Conservation (phyloP, 2,888 invertebrate genomes). For the Eupelmus urozonus region DNA sequence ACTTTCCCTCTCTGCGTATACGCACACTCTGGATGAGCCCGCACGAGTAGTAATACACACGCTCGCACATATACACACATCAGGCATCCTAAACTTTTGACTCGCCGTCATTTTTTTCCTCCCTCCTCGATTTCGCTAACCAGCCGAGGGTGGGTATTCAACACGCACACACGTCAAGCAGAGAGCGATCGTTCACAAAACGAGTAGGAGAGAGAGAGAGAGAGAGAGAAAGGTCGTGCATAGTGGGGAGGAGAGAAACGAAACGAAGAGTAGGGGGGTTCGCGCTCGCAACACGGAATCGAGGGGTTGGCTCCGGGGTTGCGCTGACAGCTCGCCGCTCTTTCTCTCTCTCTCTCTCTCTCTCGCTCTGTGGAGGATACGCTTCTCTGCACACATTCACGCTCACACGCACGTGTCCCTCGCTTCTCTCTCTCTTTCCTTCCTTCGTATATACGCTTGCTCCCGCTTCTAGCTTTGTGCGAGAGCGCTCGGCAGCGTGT, state of each 20-base stretch:
- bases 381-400: slow-evolving; percentile 75
- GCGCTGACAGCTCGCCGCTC: slow-evolving; percentile 77
- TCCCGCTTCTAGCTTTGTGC: slow-evolving; percentile 61
- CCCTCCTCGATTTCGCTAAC: slow-evolving; percentile 23
- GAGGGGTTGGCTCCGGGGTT: slow-evolving; percentile 75
- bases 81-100: too few relatives aligned
- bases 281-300: too few relatives aligned
- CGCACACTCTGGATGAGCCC: neutral
- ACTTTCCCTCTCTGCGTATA: slow-evolving; percentile 17
- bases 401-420: slow-evolving; percentile 62
- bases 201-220: slow-evolving; percentile 42
- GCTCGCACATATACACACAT: neutral
- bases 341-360: slow-evolving; percentile 71
- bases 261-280: slow-evolving; percentile 46
- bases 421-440: slow-evolving; percentile 60
- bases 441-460: slow-evolving; percentile 60
- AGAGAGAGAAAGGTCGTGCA: neutral
- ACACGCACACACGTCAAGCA: neutral
- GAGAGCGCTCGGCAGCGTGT: slow-evolving; percentile 39
- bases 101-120: slow-evolving; percentile 56
- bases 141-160: slow-evolving; percentile 49
- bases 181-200: neutral
- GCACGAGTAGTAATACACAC: neutral
- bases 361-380: slow-evolving; percentile 72
- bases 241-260: slow-evolving; percentile 61